Base-by-base conservation (phyloP, 2,113 vertebrate species). In the Eolophus roseicapilla region DNA sequence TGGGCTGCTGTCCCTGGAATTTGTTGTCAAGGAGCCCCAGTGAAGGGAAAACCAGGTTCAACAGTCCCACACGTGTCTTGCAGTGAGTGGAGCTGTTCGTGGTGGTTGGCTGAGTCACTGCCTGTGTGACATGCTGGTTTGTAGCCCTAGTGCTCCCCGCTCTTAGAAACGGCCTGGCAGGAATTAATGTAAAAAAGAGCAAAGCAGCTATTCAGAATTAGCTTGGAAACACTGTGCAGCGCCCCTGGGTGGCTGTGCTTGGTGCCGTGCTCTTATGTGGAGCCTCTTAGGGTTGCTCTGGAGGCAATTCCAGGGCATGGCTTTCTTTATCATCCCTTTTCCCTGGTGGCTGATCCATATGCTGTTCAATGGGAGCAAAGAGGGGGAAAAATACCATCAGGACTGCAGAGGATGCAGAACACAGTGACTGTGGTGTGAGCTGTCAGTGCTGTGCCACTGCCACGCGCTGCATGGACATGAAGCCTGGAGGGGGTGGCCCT, bases 361-460 rank as follows among this genome's bases (percentile, higher is more conserved):
- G 73, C 63, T 77, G 60, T 65, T 62, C n/a, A 80, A 31, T 0
- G 16, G 0, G 0, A 43, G 33, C 5, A 49, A 63, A 29, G 76
- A 33, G 17, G 37, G 80, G 11, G 1, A 4, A 19, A 65, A 59
- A 31, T 20, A 53, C 44, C 5, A 2, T 49, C 57, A 44, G 88
- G 62, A 8, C 43, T 21, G 85, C 74, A 60, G 70, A 44, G 90
- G 59, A 29, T 46, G 74, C 57, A 65, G 39, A 69, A 3, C 46
- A 2, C 53, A 16, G 85, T 5, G 67, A n/a, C 17, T 29, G 49
- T 7, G 33, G 29, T 35, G 1, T 55, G 65, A 85, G 88, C 62
- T 31, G 53, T 23, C 50, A 6, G 0, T 17, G 63, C 63, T 0
- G 7, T 59, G 55, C 33, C 33, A 59, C 55, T 1, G 4, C 41